A percentile compares a stretch with the other conserved stretches of the same genome.
Conservation (phyloP, 2,888 invertebrate genomes). For the Chrysina gloriosa region DNA sequence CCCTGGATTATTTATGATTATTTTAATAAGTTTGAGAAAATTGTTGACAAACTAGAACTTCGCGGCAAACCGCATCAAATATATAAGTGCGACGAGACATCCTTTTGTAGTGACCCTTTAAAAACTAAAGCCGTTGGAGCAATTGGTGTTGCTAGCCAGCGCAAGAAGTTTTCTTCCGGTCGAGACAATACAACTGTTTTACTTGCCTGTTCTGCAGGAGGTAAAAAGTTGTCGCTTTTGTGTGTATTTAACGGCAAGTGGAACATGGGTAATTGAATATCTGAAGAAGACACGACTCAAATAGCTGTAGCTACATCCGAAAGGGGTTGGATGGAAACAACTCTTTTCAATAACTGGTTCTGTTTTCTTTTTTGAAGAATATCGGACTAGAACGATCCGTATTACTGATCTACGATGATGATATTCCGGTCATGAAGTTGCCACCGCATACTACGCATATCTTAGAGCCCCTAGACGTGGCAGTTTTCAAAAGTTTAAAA, state of each 20-base stretch:
- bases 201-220: not conserved
- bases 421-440: too few species aligned
- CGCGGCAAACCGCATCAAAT: not conserved
- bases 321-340: too few species aligned
- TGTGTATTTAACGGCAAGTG: not conserved
- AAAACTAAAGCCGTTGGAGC: not conserved
- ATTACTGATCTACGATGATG: too few species aligned
- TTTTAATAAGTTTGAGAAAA: not conserved
- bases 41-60: not conserved
- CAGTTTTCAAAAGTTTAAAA: too few species aligned
- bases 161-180: not conserved
- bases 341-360: too few species aligned
- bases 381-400: too few species aligned
- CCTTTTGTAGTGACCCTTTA: constrained; percentile 23
- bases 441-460: too few species aligned
- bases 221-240: not conserved
- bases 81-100: constrained; percentile 6
- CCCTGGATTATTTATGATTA: not conserved
- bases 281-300: too few species aligned
- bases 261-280: not conserved
- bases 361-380: too few species aligned
- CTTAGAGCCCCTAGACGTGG: too few species aligned
- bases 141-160: not conserved
- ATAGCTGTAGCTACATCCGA: too few species aligned
- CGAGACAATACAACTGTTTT: not conserved